phyloP scores from a whole-genome alignment of 2,888 invertebrate species.

The Atrina japonica region DNA sequence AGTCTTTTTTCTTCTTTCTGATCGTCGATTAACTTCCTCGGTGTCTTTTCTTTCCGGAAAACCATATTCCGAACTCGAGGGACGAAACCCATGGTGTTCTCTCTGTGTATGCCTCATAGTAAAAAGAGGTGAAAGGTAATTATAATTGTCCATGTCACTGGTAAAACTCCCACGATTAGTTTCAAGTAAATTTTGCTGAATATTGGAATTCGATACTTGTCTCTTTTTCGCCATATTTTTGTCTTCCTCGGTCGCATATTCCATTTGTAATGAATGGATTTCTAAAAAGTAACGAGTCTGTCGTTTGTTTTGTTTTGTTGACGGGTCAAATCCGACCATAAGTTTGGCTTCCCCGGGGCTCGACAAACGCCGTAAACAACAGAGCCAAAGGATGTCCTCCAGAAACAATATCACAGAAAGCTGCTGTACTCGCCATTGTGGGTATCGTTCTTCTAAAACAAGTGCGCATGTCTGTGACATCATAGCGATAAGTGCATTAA shows the following conservation, averaged over 20 bases:
- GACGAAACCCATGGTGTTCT: no score
- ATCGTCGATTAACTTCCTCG: no score
- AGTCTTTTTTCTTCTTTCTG: no score
- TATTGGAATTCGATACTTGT: not conserved
- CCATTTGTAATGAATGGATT: slow-evolving; percentile 60
- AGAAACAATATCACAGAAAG: slow-evolving; percentile 62
- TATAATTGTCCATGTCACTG: no score
- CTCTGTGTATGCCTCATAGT: no score
- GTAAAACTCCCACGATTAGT: not conserved
- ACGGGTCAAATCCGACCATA: slow-evolving; percentile 55
- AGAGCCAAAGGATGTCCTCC: slow-evolving; percentile 54
- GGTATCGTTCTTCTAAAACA: slow-evolving; percentile 60
- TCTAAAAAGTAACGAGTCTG: slow-evolving; percentile 58
- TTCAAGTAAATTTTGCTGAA: not conserved
- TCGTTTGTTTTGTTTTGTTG: slow-evolving; percentile 47
- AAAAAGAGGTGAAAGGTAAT: no score
- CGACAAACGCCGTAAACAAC: slow-evolving; percentile 37
- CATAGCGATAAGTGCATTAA: slow-evolving; percentile 72
- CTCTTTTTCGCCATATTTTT: slow-evolving; percentile 49
- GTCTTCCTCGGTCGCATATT: slow-evolving; percentile 60
- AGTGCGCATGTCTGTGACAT: slow-evolving; percentile 70
- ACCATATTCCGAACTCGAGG: no score
- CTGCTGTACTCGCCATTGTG: slow-evolving; percentile 64
- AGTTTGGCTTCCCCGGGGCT: slow-evolving; percentile 47
- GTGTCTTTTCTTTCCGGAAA: no score